phyloP scores from a whole-genome alignment of 1,140 invertebrate species.

The Papilio polyxenes region DNA sequence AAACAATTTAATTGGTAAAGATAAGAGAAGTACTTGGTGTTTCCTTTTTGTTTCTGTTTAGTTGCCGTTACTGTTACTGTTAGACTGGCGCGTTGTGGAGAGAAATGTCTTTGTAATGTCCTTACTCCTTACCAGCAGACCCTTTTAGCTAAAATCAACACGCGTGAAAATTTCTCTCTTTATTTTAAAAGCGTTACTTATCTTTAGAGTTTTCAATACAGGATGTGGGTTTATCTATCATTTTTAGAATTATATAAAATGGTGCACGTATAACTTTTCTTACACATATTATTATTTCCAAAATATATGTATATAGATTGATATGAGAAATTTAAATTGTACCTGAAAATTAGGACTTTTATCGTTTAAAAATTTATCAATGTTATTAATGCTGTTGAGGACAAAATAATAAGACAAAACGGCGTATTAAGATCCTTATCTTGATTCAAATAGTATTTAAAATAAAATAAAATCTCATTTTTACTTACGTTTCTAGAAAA shows the following conservation, averaged over 20 bases:
- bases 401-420: background rate
- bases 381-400: background rate
- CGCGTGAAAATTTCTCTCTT: background rate
- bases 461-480: background rate
- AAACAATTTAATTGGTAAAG: conserved; percentile 2
- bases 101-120: conserved; percentile 5
- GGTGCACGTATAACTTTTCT: no score
- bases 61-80: no score
- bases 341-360: background rate
- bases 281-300: no score
- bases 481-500: background rate
- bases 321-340: no score
- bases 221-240: background rate
- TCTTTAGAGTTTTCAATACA: background rate
- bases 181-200: background rate
- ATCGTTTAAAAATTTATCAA: background rate
- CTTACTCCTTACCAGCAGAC: background rate
- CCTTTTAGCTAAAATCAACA: conserved; percentile 24
- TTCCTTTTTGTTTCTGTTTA: conserved; percentile 7
- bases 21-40: background rate
- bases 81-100: background rate
- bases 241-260: background rate
- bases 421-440: background rate
- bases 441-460: background rate
- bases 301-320: no score